Base-by-base conservation (phyloP, 1,140 invertebrate genomes). In the Drosophila tsacasi region DNA sequence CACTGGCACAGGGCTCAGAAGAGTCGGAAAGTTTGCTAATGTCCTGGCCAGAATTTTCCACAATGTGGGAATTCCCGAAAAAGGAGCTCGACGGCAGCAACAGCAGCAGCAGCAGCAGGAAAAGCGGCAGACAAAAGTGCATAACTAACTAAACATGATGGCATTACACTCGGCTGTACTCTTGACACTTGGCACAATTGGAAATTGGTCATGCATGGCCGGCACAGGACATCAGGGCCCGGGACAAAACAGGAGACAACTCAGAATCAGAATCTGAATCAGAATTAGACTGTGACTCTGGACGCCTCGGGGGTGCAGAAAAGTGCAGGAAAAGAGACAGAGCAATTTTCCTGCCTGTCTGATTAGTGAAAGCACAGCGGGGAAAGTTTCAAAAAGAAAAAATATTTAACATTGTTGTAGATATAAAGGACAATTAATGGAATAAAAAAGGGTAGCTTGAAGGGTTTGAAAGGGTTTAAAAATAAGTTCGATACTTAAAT, bases 121-220 rank as follows among this genome's bases (percentile, higher is more conserved):
- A n/a, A 23, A 35, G 72, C 61, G 52, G 23, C 64, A 77, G 75
- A 77, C 75, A 77, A 77, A 77, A 77, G 74, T 77, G 75, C 74
- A 77, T 77, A 77, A 77, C 75, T 77, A 77, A 77, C 75, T 77
- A 77, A 77, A 77, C 75, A 77, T 77, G 75, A 77, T 77, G 75
- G 74, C 74, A 77, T 77, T 77, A 77, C 75, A 61, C 58, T 72
- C 37, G 54, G 30, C 54, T 50, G 57, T 77, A 77, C 73, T 66
- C 62, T 69, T 84, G 81, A 77, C 81, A 84, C 73, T 84, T 76
- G 76, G 69, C 52, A 80, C 76, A 83, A 83, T 83, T 83, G 76
- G 72, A 83, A 83, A 76, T 83, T 79, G 66, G 71, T 80, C 76
- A 83, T 83, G 81, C 66, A 79, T 83, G 72, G 62, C 35, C 49